Evolutionary conservation across 2,888 invertebrate genomes (phyloP).

Genomic region (Salpingus planirostris): DNA sequence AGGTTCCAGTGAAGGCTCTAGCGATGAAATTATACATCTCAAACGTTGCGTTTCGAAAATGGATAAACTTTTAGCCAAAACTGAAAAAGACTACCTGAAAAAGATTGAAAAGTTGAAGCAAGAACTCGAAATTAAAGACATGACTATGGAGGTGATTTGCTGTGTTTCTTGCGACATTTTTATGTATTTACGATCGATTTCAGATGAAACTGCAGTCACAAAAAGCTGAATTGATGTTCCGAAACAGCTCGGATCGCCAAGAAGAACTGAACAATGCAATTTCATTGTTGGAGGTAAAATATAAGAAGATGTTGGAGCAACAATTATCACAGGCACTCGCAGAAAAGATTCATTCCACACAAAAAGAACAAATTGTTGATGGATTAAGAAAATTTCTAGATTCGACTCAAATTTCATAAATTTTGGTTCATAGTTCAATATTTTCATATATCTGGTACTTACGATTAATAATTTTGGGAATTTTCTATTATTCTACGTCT

Average conservation of each 20-base stretch:
- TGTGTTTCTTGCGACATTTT: no score
- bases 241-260: slow-evolving; percentile 25
- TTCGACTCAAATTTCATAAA: no score
- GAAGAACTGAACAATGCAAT: slow-evolving; percentile 26
- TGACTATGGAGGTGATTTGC: slow-evolving; percentile 19
- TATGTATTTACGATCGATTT: slow-evolving; percentile 3
- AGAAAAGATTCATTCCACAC: no score
- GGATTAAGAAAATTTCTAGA: no score
- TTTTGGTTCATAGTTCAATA: no score
- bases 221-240: slow-evolving; percentile 25
- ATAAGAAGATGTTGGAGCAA: slow-evolving; percentile 30
- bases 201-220: slow-evolving; percentile 22
- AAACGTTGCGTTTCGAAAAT: slow-evolving; percentile 31
- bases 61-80: slow-evolving; percentile 28
- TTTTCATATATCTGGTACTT: no score
- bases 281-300: slow-evolving; percentile 28
- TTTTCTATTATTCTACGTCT: no score
- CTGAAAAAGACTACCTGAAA: slow-evolving; percentile 28
- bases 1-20: no score
- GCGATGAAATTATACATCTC: slow-evolving; percentile 3
- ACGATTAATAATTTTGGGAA: no score
- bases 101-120: slow-evolving; percentile 26
- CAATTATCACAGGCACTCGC: no score
- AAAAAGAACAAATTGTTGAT: no score
- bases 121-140: slow-evolving; percentile 28